Evolutionary conservation across 2,797 vertebrate species (phyloP).

Genomic region (Argya squamiceps): DNA sequence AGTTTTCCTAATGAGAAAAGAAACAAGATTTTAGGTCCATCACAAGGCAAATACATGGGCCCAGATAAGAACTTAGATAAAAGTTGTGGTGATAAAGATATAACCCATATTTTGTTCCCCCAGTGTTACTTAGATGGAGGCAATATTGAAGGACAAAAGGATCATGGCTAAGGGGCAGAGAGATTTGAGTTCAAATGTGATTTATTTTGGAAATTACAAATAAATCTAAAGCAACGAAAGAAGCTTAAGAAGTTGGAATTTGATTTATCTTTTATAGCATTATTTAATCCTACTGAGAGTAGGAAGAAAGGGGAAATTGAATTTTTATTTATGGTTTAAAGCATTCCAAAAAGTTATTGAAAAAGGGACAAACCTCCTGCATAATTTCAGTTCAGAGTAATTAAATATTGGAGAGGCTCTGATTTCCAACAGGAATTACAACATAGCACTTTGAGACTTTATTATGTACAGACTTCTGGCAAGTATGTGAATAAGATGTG

Average conservation of each 20-base stretch:
- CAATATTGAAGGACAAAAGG: not conserved
- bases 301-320: slow-evolving; percentile 7
- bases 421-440: not conserved
- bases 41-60: not conserved
- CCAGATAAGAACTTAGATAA: not conserved
- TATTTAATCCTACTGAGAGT: slow-evolving; percentile 20
- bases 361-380: not conserved
- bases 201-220: not conserved
- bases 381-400: slow-evolving; percentile 8
- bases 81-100: not conserved
- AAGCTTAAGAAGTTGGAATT: not conserved
- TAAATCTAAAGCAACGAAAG: slow-evolving; percentile 9
- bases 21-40: not conserved
- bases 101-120: not conserved
- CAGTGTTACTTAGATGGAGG: not conserved
- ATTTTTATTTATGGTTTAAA: slow-evolving; percentile 34
- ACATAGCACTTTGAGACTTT: not conserved
- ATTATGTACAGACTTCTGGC: not conserved
- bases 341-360: not conserved
- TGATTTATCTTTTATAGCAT: slow-evolving; percentile 19
- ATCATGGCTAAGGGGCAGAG: not conserved
- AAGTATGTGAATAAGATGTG: not conserved
- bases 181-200: not conserved
- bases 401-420: not conserved
- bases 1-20: not conserved